Conservation (phyloP, 1,140 invertebrate genomes). For the Eumeta japonica region DNA sequence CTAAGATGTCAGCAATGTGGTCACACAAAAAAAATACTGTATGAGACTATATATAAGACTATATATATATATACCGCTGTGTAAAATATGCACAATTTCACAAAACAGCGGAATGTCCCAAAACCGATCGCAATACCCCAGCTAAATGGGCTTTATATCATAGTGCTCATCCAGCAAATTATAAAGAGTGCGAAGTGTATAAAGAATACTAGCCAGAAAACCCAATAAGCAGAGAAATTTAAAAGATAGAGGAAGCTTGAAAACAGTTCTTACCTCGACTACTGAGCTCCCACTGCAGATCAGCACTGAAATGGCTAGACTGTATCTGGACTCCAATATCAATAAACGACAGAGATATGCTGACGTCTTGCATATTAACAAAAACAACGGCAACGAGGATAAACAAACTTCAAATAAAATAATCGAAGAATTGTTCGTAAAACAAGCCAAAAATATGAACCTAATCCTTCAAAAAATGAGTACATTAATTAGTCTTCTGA, state of each 20-base stretch:
- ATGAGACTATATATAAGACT: no score
- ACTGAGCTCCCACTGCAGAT: no score
- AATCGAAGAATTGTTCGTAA: slow-evolving; percentile 1
- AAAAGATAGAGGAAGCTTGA: no score
- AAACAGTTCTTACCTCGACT: no score
- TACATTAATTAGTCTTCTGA: slow-evolving; percentile 14
- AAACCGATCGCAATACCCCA: slow-evolving; percentile 4
- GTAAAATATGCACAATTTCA: slow-evolving; percentile 4
- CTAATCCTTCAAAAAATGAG: no score
- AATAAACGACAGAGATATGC: no score
- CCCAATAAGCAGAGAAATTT: slow-evolving; percentile 8
- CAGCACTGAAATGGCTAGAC: no score
- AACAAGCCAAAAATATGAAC: slow-evolving; percentile 10
- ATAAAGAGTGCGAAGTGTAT: slow-evolving; percentile 5
- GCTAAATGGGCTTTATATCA: slow-evolving; percentile 6
- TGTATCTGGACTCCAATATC: slow-evolving; percentile 10
- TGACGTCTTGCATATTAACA: no score
- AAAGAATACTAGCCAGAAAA: slow-evolving; percentile 2
- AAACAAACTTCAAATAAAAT: slow-evolving; percentile 4
- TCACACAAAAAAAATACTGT: neutral
- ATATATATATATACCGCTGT: no score
- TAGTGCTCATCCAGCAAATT: slow-evolving; percentile 8
- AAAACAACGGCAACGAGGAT: slow-evolving; percentile 3
- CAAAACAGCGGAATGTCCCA: slow-evolving; percentile 5
- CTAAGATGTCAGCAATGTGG: slow-evolving; percentile 28